These are phyloP conservation scores for Gasteruption jaculator DNA, from an alignment of 2,888 invertebrate genomes.

Conservation along the genomic window DNA sequence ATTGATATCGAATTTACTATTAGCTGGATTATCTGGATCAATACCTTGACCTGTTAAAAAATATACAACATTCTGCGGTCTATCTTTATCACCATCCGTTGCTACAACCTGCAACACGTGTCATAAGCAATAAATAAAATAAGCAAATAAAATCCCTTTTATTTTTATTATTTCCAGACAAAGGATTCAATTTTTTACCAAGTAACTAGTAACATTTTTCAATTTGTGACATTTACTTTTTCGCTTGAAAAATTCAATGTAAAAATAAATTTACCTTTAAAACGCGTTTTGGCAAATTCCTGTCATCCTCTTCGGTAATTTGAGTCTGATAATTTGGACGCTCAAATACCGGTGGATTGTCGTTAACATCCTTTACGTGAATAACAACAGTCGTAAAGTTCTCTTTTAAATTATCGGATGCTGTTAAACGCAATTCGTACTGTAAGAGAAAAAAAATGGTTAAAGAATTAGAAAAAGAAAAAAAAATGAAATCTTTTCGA, in stretches of 20 bases:
- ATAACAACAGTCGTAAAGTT: slow-evolving; percentile 96
- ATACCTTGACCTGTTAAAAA: slow-evolving; percentile 94
- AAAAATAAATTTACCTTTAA: slow-evolving; percentile 63
- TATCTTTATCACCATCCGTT: slow-evolving; percentile 92
- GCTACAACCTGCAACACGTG: slow-evolving; percentile 77
- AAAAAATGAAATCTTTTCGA: too few relatives aligned
- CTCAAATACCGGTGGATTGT: slow-evolving; percentile 96
- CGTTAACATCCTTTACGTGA: slow-evolving; percentile 96
- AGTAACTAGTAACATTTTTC: too few relatives aligned
- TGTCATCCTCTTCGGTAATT: slow-evolving; percentile 93
- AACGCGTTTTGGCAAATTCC: slow-evolving; percentile 89
- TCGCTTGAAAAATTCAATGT: too few relatives aligned
- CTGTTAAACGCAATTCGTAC: slow-evolving; percentile 92
- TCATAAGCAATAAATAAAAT: slow-evolving; percentile 4
- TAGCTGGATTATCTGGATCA: slow-evolving; percentile 90
- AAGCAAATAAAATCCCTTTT: neutral
- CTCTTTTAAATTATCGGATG: slow-evolving; percentile 94
- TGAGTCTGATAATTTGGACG: slow-evolving; percentile 91
- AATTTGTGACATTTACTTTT: too few relatives aligned
- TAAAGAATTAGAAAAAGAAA: too few relatives aligned
- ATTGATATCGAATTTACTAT: slow-evolving; percentile 95
- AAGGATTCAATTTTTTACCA: too few relatives aligned
- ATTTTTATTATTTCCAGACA: neutral
- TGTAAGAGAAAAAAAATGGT: slow-evolving; percentile 49
- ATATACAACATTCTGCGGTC: slow-evolving; percentile 93